These are phyloP conservation scores for Echinops telfairi DNA, from an alignment of 2,113 vertebrate genomes.

Conservation along the genomic window DNA sequence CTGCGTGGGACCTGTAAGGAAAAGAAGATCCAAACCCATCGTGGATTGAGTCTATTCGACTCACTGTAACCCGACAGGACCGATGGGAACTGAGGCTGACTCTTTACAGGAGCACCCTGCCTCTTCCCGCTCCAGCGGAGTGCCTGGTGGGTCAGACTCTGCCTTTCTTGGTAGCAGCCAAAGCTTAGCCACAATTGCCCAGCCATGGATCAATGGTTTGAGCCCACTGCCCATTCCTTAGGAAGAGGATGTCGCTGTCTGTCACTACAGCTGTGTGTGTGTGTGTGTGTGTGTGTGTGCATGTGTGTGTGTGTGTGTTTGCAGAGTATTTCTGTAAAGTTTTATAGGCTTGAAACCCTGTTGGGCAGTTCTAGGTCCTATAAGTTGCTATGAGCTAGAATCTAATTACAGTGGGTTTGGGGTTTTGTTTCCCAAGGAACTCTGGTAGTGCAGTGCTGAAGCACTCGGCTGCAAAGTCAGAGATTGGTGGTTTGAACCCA, in stretches of 20 bases:
- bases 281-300: no score
- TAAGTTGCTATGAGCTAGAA: no score
- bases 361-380: no score
- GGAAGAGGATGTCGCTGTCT: no score
- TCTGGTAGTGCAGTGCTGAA: neutral
- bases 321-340: no score
- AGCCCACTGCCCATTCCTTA: no score
- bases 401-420: no score
- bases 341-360: no score
- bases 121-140: neutral
- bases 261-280: no score
- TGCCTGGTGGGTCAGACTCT: neutral
- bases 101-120: neutral
- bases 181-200: neutral
- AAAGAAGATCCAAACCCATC: neutral
- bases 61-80: neutral
- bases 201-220: no score
- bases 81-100: neutral
- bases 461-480: neutral
- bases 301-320: no score
- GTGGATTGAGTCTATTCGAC: neutral
- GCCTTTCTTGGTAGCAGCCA: neutral
- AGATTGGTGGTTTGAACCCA: neutral
- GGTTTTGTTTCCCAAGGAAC: neutral
- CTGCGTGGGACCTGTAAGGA: neutral